Evolutionary conservation across 2,888 invertebrate genomes (phyloP).

Genomic region (Dolichomitus sp.): DNA sequence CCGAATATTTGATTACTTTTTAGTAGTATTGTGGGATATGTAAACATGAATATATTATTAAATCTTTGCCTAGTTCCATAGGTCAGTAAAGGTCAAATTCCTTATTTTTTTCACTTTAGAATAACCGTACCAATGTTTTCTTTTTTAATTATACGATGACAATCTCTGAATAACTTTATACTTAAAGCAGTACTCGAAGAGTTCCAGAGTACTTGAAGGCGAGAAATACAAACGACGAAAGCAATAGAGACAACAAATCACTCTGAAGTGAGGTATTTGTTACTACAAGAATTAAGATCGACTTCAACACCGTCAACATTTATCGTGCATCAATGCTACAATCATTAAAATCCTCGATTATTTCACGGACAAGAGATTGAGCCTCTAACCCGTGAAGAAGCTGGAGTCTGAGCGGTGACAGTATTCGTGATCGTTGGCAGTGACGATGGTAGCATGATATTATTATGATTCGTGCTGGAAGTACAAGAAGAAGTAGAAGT

Average conservation of each 20-base stretch:
- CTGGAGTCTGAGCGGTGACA: slow-evolving; percentile 65
- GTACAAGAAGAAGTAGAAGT: slow-evolving; percentile 81
- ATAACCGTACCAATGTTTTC: too few species aligned
- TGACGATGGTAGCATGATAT: slow-evolving; percentile 80
- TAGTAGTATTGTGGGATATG: too few species aligned
- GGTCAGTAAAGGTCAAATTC: too few species aligned
- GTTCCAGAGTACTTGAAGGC: background rate
- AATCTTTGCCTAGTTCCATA: too few species aligned
- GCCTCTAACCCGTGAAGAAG: slow-evolving; percentile 83
- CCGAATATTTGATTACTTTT: too few species aligned
- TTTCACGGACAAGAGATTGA: slow-evolving; percentile 75
- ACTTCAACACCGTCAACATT: slow-evolving; percentile 2
- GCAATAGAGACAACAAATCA: slow-evolving; percentile 1
- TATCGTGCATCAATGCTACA: slow-evolving; percentile 22
- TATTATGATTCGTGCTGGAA: slow-evolving; percentile 84
- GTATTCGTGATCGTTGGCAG: slow-evolving; percentile 74
- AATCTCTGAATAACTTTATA: background rate
- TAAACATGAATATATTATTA: too few species aligned
- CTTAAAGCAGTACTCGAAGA: background rate
- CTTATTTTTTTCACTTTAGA: too few species aligned
- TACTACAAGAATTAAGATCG: slow-evolving; percentile 27
- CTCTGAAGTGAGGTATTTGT: background rate
- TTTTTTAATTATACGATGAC: too few species aligned
- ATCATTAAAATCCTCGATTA: slow-evolving; percentile 69
- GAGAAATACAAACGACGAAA: slow-evolving; percentile 26